Evolutionary conservation across 2,888 invertebrate genomes (phyloP).

Genomic region (Hirudinaria manillensis): DNA sequence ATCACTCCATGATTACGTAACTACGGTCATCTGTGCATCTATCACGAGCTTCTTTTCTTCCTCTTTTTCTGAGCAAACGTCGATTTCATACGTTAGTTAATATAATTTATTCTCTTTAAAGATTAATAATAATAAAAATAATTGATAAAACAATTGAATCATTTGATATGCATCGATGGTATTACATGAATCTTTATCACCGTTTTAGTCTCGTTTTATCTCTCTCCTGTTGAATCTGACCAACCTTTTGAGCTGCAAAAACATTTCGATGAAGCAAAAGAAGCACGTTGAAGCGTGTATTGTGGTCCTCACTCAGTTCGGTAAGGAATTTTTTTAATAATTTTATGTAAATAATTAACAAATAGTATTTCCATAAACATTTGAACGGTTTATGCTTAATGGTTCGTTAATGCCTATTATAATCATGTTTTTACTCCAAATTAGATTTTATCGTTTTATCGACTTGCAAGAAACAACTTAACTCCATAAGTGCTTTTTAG

Average conservation of each 20-base stretch:
- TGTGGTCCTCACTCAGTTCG: conserved; percentile 25
- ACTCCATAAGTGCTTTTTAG: too few species aligned
- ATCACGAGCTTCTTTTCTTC: conserved; percentile 23
- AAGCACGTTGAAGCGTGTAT: conserved; percentile 8
- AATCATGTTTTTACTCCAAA: neutral
- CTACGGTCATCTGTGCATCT: neutral
- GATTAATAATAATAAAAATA: too few species aligned
- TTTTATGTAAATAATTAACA: neutral
- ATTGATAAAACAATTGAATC: neutral
- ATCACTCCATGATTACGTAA: neutral
- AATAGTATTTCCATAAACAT: neutral
- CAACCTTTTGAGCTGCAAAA: conserved; percentile 1
- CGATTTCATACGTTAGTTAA: conserved; percentile 17
- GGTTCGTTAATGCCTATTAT: neutral
- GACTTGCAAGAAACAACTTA: too few species aligned
- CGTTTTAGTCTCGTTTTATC: conserved; percentile 23
- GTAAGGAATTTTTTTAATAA: conserved; percentile 1
- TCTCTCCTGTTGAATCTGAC: conserved; percentile 20
- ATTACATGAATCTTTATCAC: neutral
- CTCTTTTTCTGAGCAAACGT: conserved; percentile 19
- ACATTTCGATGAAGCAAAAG: conserved; percentile 15
- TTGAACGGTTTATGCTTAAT: neutral
- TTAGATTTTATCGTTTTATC: too few species aligned
- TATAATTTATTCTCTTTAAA: too few species aligned
- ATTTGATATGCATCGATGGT: too few species aligned